A percentile compares a stretch with the other conserved stretches of the same genome.
Conservation (phyloP, 2,113 vertebrate genomes). For the Menidia beryllina region DNA sequence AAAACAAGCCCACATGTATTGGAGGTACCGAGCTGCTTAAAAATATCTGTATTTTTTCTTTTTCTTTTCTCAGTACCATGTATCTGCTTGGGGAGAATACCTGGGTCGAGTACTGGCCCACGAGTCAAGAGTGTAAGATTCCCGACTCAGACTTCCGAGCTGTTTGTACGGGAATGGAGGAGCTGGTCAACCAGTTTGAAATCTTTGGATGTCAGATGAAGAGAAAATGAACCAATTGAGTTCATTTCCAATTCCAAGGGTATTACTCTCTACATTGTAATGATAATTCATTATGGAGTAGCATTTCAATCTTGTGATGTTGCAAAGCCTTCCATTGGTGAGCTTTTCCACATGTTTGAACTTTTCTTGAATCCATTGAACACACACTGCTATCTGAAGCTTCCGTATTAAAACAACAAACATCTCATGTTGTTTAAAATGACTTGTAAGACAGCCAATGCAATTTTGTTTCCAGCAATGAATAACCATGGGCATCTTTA, state of each 20-base stretch:
- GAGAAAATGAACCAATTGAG: background rate
- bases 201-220: constrained; percentile 6
- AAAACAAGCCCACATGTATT: background rate
- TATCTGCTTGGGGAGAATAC: constrained; percentile 65
- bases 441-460: too few species aligned
- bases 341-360: too few species aligned
- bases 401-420: too few species aligned
- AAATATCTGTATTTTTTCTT: background rate
- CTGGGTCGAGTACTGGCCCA: constrained; percentile 77
- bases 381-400: too few species aligned
- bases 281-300: too few species aligned
- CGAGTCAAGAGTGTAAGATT: constrained; percentile 36
- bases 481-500: too few species aligned
- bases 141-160: fast-evolving
- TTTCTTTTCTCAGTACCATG: constrained; percentile 38
- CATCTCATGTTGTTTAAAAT: too few species aligned
- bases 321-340: too few species aligned
- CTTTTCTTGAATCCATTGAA: too few species aligned
- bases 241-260: background rate
- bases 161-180: constrained; percentile 29
- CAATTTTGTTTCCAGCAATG: too few species aligned
- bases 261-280: background rate
- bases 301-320: too few species aligned
- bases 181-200: background rate
- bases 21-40: background rate